These are phyloP conservation scores for Distichodus sexfasciatus DNA, from an alignment of 2,797 vertebrate species.

Conservation along the genomic window DNA sequence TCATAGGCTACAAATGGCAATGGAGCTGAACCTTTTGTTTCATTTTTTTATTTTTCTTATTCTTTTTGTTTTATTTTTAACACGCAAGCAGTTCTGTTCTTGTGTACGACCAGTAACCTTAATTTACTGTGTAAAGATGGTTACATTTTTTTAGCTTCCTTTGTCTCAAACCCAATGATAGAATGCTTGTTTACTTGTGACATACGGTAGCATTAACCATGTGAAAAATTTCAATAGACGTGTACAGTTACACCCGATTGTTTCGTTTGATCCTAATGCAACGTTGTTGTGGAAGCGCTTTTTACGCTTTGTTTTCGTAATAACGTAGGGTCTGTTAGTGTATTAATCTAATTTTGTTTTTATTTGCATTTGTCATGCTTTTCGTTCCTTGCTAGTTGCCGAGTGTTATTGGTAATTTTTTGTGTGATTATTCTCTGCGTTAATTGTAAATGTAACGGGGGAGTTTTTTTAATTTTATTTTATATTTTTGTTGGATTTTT, in stretches of 20 bases:
- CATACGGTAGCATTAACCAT: constrained; percentile 83
- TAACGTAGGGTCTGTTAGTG: constrained; percentile 66
- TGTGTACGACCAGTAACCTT: constrained; percentile 99
- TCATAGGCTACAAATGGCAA: constrained; percentile 86
- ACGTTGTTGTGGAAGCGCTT: constrained; percentile 94
- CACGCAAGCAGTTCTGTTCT: constrained; percentile 99
- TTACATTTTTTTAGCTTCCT: constrained; percentile 98
- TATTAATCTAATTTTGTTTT: constrained; percentile 59
- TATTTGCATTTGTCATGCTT: constrained; percentile 60
- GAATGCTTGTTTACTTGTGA: constrained; percentile 98
- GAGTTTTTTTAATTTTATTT: constrained; percentile 30
- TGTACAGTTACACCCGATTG: constrained; percentile 89
- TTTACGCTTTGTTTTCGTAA: constrained; percentile 86
- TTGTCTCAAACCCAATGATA: constrained; percentile 94
- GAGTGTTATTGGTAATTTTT: constrained; percentile 94
- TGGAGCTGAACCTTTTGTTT: constrained; percentile 85
- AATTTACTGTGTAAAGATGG: constrained; percentile 99
- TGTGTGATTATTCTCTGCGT: constrained; percentile 96
- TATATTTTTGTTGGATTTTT: constrained; percentile 34
- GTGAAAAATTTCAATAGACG: constrained; percentile 87
- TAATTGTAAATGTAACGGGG: constrained; percentile 90
- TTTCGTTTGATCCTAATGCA: constrained; percentile 90
- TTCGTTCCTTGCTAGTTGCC: constrained; percentile 82
- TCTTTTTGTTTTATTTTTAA: constrained; percentile 69
- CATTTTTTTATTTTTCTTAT: constrained; percentile 48